Conservation (phyloP, 2,888 invertebrate genomes). For the Polydrusus tereticollis region DNA sequence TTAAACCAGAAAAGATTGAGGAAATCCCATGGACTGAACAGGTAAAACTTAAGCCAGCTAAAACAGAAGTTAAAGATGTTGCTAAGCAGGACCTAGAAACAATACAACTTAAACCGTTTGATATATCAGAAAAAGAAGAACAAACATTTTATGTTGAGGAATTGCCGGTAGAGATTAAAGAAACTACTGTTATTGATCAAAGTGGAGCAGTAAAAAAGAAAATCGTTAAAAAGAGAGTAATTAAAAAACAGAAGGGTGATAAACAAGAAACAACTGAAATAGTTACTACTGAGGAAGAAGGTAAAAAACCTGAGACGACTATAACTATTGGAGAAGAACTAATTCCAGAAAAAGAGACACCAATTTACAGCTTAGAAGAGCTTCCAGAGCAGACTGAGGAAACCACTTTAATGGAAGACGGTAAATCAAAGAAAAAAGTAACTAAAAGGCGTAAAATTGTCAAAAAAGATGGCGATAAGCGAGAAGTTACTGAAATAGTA, state of each 20-base stretch:
- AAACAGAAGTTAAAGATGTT: constrained; percentile 54
- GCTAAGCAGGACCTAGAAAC: constrained; percentile 55
- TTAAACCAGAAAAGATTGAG: constrained; percentile 50
- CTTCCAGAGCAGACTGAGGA: constrained; percentile 59
- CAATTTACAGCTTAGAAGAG: constrained; percentile 64
- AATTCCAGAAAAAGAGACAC: constrained; percentile 64
- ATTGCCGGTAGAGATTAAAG: constrained; percentile 62
- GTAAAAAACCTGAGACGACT: constrained; percentile 65
- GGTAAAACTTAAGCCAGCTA: constrained; percentile 63
- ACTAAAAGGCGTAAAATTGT: constrained; percentile 65
- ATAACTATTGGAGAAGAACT: constrained; percentile 62
- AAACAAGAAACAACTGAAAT: constrained; percentile 62
- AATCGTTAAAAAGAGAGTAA: constrained; percentile 67
- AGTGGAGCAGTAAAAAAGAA: constrained; percentile 57
- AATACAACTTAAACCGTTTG: constrained; percentile 52
- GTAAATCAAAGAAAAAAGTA: constrained; percentile 65
- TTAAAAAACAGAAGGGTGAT: constrained; percentile 62
- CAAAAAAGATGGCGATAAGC: constrained; percentile 62
- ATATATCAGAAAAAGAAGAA: constrained; percentile 64
- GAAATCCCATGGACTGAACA: constrained; percentile 52
- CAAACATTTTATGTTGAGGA: constrained; percentile 59
- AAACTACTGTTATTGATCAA: constrained; percentile 52
- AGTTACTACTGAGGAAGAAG: constrained; percentile 58
- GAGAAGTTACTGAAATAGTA: constrained; percentile 51
- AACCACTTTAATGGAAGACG: constrained; percentile 66